Base-by-base conservation (phyloP, 2,113 vertebrate genomes). In the Scalopus aquaticus region DNA sequence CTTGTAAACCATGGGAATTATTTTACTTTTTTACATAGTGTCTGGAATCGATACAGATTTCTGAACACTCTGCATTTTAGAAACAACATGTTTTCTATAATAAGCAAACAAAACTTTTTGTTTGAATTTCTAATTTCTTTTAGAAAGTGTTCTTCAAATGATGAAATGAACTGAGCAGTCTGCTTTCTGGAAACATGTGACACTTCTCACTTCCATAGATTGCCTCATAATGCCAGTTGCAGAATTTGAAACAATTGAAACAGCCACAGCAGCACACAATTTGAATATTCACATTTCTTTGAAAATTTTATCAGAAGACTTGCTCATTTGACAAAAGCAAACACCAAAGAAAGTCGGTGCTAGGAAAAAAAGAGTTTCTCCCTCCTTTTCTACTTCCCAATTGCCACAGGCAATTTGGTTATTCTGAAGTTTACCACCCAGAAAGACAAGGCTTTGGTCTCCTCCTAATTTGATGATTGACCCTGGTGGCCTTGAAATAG, bases 391-490 rank as follows among this genome's bases (percentile, higher is more conserved):
- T 69, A 67, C 20, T 73, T 84, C 79, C 32, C 35, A 37, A n/a
- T 24, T 49, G 72, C 82, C 69, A 69, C 62, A 85, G 60, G 64
- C 88, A 78, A 9, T 54, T 1, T 12, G 19, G 8, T 19, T 7
- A 22, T 86, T 74, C 95, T 93, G 73, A 74, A 86, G 56, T 93
- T 92, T 94, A 91, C 96, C 83, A 93, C 96, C 94, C 93, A 96
- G 88, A 87, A 78, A 79, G 78, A 79, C 69, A 51, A 93, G 70
- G 12, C 35, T 95, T 72, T 44, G 8, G 70, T 89, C 24, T 83
- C 58, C 44, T 95, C 28, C 82, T 83, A 83, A 95, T 96, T 96
- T 95, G 95, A 95, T 94, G 94, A 95, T 84, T 96, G 96, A 96
- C 93, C 94, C 76, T 90, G 73, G 70, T 92, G 95, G 91, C 95